Evolutionary conservation across 1,140 invertebrate species (phyloP).

Genomic region (Patella vulgata): DNA sequence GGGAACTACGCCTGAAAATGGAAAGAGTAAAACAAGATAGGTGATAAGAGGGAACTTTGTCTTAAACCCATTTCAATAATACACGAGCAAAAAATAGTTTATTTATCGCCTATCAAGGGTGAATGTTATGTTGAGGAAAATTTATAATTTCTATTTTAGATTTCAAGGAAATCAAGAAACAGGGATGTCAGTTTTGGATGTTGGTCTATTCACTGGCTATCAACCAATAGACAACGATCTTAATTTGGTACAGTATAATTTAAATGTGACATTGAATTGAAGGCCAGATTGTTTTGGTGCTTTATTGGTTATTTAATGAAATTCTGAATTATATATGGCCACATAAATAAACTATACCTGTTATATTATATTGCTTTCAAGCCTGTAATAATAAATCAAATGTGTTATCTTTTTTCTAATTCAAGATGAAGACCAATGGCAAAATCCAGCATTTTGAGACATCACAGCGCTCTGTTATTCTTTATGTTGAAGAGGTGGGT

Average conservation of each 20-base stretch:
- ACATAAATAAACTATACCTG: too few species aligned
- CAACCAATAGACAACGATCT: conserved; percentile 51
- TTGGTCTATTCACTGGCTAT: conserved; percentile 63
- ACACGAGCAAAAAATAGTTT: too few species aligned
- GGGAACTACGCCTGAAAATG: too few species aligned
- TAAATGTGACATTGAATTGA: neutral
- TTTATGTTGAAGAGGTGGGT: conserved; percentile 52
- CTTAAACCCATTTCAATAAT: too few species aligned
- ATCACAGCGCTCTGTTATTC: conserved; percentile 47
- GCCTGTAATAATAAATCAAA: too few species aligned
- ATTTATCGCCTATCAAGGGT: too few species aligned
- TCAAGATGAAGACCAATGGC: conserved; percentile 39
- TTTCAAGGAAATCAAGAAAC: conserved; percentile 43
- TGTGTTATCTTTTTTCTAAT: conserved; percentile 19
- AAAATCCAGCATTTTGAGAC: conserved; percentile 51
- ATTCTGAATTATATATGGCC: too few species aligned
- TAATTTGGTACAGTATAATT: conserved; percentile 28
- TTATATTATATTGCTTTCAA: too few species aligned
- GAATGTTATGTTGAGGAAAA: too few species aligned
- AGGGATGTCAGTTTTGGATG: conserved; percentile 63
- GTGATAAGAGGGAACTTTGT: too few species aligned
- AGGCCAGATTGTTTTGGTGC: neutral
- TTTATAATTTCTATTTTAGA: conserved; percentile 33
- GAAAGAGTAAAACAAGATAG: too few species aligned
- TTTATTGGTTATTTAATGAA: too few species aligned